Evolutionary conservation across 2,888 invertebrate species (phyloP).

Genomic region (Thecocarcelia acutangulata): DNA sequence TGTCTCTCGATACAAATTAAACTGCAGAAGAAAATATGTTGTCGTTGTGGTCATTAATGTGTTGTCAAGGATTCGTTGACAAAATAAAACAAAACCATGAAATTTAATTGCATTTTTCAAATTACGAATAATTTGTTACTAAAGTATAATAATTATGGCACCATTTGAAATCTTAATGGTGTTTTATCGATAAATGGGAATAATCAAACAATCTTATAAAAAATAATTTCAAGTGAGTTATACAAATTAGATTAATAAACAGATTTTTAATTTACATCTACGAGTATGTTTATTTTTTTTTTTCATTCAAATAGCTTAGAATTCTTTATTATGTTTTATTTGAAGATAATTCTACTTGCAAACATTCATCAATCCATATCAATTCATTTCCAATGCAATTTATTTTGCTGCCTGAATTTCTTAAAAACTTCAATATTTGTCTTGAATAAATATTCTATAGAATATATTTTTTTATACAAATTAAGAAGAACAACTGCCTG

Average conservation of each 20-base stretch:
- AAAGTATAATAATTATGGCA: no score
- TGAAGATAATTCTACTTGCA: not conserved
- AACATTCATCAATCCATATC: slow-evolving; percentile 2
- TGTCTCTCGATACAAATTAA: slow-evolving; percentile 21
- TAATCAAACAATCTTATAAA: no score
- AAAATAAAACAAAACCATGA: slow-evolving; percentile 5
- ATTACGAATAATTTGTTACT: slow-evolving; percentile 1
- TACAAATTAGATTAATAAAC: no score
- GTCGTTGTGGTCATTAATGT: slow-evolving; percentile 27
- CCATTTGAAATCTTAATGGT: no score
- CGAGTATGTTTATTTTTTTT: no score
- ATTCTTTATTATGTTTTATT: not conserved
- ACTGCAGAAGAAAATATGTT: slow-evolving; percentile 13
- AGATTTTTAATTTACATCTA: not conserved
- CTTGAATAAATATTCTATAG: slow-evolving; percentile 17
- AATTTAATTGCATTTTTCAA: slow-evolving; percentile 26
- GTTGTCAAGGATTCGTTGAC: slow-evolving; percentile 39
- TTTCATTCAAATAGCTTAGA: not conserved
- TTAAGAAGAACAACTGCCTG: slow-evolving; percentile 38
- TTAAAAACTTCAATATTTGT: slow-evolving; percentile 26
- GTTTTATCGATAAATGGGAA: no score
- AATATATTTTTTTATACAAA: slow-evolving; percentile 26
- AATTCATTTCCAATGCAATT: slow-evolving; percentile 6
- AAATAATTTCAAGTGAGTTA: no score
- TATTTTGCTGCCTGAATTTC: slow-evolving; percentile 13